Evolutionary conservation across 1,140 invertebrate genomes (phyloP), one percentile per base, ranked within the genome.

Genomic region (Eupristina koningsbergeri): DNA sequence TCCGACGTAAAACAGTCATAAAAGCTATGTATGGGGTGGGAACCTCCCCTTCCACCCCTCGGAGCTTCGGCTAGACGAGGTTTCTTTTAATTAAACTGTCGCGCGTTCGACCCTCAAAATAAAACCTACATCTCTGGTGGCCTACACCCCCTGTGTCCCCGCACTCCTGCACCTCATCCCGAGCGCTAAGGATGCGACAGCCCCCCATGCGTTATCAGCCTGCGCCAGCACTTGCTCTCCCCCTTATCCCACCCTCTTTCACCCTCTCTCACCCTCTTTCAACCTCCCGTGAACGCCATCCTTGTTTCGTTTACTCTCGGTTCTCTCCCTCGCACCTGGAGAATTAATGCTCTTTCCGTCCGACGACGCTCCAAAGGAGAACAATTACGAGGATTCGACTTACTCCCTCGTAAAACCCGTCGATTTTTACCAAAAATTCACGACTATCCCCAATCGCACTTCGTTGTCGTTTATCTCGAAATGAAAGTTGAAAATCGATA

Each of bases 1-100:
- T 53, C 29, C 31, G 53, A 75, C 29, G 29, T 88, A 80, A 84
- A 85, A 74, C 84, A 87, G 89, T 90, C 89, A 90, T 90, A 89
- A 91, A 91, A 88, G 88, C 83, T 78, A 64, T 83, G 29, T 6
- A 74, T 22, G 29, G 19, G 41, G 80, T 84, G 84, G 81, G 69
- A 5, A n/a, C n/a, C n/a, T 85, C 86, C 87, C 86, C 31, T n/a
- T n/a, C n/a, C n/a, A n/a, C n/a, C n/a, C n/a, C n/a, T n/a, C n/a
- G n/a, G n/a, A n/a, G n/a, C n/a, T n/a, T n/a, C 34, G 9, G 13
- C 84, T 86, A 88, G 89, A 88, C 88, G 89, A 89, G 90, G 90
- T 91, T 92, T 92, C 91, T 91, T 92, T 92, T 91, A 92, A 92
- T 92, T 92, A 92, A 92, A 92, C 91, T 90, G 88, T 89, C 88